These are phyloP conservation scores for Nansenia antarctica DNA, from an alignment of 2,113 vertebrate species.

Conservation along the genomic window DNA sequence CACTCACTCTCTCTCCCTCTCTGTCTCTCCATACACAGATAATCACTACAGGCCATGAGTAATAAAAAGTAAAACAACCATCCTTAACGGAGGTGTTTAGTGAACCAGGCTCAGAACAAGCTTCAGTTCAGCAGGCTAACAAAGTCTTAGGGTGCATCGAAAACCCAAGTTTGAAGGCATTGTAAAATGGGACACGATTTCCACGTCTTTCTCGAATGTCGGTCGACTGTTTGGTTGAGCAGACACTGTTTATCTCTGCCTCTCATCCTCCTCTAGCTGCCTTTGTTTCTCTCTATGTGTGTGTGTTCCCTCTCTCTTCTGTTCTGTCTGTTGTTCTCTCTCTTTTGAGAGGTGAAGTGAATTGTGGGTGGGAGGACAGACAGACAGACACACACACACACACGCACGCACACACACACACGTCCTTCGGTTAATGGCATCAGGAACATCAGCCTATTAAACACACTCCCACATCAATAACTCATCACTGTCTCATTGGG, in stretches of 20 bases:
- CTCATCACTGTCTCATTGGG: not conserved
- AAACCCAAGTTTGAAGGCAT: no score
- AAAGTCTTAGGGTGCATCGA: no score
- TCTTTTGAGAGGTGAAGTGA: not conserved
- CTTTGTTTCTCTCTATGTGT: no score
- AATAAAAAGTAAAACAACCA: no score
- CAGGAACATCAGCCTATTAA: no score
- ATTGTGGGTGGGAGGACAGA: not conserved
- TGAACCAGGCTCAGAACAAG: no score
- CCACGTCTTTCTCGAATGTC: not conserved
- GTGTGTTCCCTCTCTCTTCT: slow-evolving; percentile 34
- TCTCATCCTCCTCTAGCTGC: not conserved
- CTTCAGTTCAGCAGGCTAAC: no score
- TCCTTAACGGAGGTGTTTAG: no score
- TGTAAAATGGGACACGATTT: no score
- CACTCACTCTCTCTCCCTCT: slow-evolving; percentile 30
- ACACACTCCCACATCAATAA: not conserved
- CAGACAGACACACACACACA: not conserved
- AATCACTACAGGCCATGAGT: no score
- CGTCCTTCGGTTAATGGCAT: not conserved
- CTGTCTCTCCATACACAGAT: slow-evolving; percentile 15
- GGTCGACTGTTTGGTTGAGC: not conserved
- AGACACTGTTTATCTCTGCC: not conserved
- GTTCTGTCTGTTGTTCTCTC: slow-evolving; percentile 17
- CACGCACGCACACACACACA: not conserved